A percentile compares a stretch with the other conserved stretches of the same genome.
Conservation (phyloP, 2,113 vertebrate genomes). For the Siniperca chuatsi region DNA sequence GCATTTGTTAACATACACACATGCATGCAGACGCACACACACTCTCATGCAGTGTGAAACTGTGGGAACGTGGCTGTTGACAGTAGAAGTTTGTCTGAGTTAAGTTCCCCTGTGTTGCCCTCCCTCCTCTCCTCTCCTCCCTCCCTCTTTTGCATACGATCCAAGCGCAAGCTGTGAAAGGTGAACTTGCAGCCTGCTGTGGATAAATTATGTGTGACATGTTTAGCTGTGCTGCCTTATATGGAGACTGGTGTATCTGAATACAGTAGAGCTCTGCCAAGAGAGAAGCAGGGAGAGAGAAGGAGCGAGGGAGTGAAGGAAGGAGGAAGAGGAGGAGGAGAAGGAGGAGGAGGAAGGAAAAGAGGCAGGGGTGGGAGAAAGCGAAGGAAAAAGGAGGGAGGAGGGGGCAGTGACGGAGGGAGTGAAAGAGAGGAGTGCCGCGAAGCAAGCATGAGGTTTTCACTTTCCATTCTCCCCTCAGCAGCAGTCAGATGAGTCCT, state of each 20-base stretch:
- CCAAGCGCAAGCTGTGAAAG: constrained; percentile 83
- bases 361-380: constrained; percentile 54
- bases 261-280: constrained; percentile 83
- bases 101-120: constrained; percentile 29
- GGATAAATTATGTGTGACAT: constrained; percentile 91
- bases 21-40: constrained; percentile 5
- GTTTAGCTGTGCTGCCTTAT: constrained; percentile 90
- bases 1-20: constrained; percentile 67
- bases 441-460: constrained; percentile 80
- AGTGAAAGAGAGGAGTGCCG: constrained; percentile 74
- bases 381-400: constrained; percentile 55
- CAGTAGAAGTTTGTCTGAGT: constrained; percentile 72
- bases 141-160: constrained; percentile 69
- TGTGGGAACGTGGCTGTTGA: constrained; percentile 66
- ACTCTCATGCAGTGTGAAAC: constrained; percentile 49
- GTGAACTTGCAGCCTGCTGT: constrained; percentile 85
- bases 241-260: constrained; percentile 86
- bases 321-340: constrained; percentile 39
- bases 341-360: constrained; percentile 46
- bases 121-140: constrained; percentile 3
- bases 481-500: constrained; percentile 87
- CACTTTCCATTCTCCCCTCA: constrained; percentile 82
- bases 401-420: constrained; percentile 69
- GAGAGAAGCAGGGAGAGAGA: constrained; percentile 71
- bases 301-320: constrained; percentile 42